phyloP scores from a whole-genome alignment of 2,888 invertebrate genomes.

The Corbicula japonica region DNA sequence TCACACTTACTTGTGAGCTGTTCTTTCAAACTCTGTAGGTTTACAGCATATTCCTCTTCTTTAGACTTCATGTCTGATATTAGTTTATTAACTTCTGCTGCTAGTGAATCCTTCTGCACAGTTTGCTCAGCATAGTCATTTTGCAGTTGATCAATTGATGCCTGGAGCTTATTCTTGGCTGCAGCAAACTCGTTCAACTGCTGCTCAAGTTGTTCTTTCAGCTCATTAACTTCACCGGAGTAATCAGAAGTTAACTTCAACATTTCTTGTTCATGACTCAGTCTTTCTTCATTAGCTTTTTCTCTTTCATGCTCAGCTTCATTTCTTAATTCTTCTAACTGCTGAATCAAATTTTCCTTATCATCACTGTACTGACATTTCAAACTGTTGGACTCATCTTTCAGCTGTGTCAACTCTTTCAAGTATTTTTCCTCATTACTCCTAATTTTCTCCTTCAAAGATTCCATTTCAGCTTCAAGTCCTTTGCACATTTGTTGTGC shows the following conservation, averaged over 20 bases:
- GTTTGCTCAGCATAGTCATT: no score
- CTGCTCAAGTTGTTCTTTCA: no score
- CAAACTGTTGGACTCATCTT: slow-evolving; percentile 37
- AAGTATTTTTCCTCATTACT: slow-evolving; percentile 23
- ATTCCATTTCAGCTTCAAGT: slow-evolving; percentile 41
- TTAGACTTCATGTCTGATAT: slow-evolving; percentile 5
- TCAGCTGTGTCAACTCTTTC: slow-evolving; percentile 35
- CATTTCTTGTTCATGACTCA: no score
- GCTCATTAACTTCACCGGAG: no score
- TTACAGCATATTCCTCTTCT: slow-evolving; percentile 12
- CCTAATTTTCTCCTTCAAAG: slow-evolving; percentile 22
- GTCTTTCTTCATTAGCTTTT: no score
- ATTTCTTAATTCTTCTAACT: slow-evolving; percentile 15
- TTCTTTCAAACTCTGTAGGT: slow-evolving; percentile 21
- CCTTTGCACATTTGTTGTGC: slow-evolving; percentile 32
- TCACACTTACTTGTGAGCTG: no score
- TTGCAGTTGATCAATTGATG: no score
- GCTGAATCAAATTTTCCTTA: slow-evolving; percentile 19
- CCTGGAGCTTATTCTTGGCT: no score
- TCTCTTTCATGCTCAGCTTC: no score
- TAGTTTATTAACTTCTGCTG: slow-evolving; percentile 1
- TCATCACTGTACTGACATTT: slow-evolving; percentile 35
- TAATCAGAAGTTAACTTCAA: no score
- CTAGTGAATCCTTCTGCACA: no score
- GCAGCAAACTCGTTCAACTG: no score